A percentile compares a stretch with the other conserved stretches of the same genome.
Conservation (phyloP, 2,113 vertebrate species). For the Jacana jacana region DNA sequence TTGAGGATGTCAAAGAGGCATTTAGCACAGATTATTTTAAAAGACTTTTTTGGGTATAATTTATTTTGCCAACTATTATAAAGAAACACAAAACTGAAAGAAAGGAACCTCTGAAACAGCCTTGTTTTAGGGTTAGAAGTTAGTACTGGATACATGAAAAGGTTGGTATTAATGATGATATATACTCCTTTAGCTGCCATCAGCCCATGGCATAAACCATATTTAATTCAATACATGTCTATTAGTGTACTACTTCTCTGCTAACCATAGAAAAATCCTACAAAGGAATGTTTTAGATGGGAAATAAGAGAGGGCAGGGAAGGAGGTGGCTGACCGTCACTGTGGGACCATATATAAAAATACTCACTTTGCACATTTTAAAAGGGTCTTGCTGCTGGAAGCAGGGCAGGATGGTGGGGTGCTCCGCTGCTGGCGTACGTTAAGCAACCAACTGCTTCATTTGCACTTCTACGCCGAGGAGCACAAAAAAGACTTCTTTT, state of each 20-base stretch:
- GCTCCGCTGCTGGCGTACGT: neutral
- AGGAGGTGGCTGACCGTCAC: neutral
- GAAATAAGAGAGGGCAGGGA: neutral
- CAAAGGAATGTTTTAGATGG: neutral
- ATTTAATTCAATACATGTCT: neutral
- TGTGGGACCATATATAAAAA: neutral
- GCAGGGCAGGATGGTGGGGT: slow-evolving; percentile 39
- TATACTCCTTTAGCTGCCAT: neutral
- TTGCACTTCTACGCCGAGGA: neutral
- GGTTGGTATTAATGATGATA: neutral
- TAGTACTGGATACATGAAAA: neutral
- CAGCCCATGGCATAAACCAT: neutral
- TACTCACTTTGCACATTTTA: slow-evolving; percentile 9
- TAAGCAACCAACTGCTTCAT: neutral
- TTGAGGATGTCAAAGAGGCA: neutral
- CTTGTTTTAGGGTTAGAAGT: neutral
- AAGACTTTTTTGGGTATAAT: neutral
- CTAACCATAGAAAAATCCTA: neutral
- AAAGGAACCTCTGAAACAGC: neutral
- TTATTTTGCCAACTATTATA: neutral
- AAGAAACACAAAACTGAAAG: neutral
- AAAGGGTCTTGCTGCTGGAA: slow-evolving; percentile 40
- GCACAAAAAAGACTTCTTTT: slow-evolving; percentile 45
- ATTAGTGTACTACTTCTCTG: neutral
- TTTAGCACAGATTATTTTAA: neutral